Evolutionary conservation across 2,797 vertebrate genomes (phyloP).

Genomic region (Setipinna tenuifilis): DNA sequence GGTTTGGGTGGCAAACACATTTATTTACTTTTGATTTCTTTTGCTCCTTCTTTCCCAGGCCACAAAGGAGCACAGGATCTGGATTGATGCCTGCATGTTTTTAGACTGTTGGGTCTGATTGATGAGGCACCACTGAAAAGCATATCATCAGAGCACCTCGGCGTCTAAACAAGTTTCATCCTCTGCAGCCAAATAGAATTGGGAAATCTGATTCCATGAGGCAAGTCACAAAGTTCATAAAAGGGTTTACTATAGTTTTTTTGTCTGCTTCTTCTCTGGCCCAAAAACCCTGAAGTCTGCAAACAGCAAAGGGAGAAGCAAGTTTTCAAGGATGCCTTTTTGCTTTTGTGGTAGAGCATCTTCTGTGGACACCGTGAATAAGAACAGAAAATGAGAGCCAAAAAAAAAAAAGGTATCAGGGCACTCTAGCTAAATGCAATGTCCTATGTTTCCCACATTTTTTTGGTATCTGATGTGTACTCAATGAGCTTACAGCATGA

Average conservation of each 20-base stretch:
- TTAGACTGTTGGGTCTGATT: neutral
- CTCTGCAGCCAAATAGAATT: neutral
- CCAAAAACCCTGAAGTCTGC: constrained; percentile 55
- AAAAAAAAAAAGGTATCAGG: constrained; percentile 26
- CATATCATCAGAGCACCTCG: neutral
- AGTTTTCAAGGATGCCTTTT: constrained; percentile 49
- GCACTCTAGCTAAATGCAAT: constrained; percentile 27
- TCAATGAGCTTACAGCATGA: constrained; percentile 34
- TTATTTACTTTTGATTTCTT: constrained; percentile 42
- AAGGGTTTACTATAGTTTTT: neutral
- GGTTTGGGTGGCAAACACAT: constrained; percentile 58
- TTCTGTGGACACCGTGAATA: constrained; percentile 29
- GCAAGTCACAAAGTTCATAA: constrained; percentile 40
- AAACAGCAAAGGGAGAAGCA: constrained; percentile 48
- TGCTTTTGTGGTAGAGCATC: constrained; percentile 7
- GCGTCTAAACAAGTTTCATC: constrained; percentile 7
- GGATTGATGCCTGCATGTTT: constrained; percentile 51
- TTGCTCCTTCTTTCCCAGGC: constrained; percentile 24
- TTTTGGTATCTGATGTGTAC: constrained; percentile 52
- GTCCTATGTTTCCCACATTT: constrained; percentile 30
- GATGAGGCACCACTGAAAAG: neutral
- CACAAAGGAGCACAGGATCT: constrained; percentile 42
- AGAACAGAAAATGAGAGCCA: constrained; percentile 13
- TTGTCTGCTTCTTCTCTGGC: neutral
- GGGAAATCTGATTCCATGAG: neutral